phyloP scores from a whole-genome alignment of 2,888 invertebrate genomes.

The Athrips mouffetella region DNA sequence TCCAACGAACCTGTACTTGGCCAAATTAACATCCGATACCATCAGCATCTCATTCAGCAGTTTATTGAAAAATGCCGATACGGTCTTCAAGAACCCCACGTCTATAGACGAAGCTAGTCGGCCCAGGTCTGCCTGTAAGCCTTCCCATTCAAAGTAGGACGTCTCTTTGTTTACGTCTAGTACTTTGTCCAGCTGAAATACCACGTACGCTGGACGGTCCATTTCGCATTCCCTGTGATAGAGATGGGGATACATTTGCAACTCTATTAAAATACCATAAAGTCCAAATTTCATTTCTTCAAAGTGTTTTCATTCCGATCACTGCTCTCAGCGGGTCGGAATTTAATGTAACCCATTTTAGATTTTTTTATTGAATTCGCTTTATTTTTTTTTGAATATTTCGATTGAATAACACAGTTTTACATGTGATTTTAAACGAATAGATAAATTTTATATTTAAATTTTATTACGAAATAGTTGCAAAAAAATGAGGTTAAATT shows the following conservation, averaged over 20 bases:
- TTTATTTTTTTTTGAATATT: too few species aligned
- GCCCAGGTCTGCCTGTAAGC: slow-evolving; percentile 73
- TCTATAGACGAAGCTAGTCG: slow-evolving; percentile 75
- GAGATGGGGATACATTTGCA: neutral
- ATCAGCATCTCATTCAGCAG: slow-evolving; percentile 78
- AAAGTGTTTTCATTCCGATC: too few species aligned
- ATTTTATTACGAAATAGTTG: too few species aligned
- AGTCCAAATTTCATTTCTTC: too few species aligned
- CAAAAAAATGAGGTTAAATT: too few species aligned
- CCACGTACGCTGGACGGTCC: slow-evolving; percentile 84
- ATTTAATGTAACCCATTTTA: too few species aligned
- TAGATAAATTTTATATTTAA: too few species aligned
- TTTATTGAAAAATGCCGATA: slow-evolving; percentile 77
- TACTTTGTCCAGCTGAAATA: slow-evolving; percentile 84
- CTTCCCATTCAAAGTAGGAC: slow-evolving; percentile 81
- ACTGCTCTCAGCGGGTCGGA: too few species aligned
- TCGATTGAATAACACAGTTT: too few species aligned
- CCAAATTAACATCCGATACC: slow-evolving; percentile 80
- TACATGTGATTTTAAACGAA: too few species aligned
- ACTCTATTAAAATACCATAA: too few species aligned
- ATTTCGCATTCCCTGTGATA: slow-evolving; percentile 82
- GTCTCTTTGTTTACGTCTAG: slow-evolving; percentile 83
- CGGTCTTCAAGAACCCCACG: slow-evolving; percentile 72
- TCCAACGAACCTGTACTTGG: slow-evolving; percentile 69
- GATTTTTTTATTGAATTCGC: too few species aligned